These are phyloP conservation scores for Brachirus orientalis DNA, from an alignment of 2,113 vertebrate genomes.

Conservation along the genomic window DNA sequence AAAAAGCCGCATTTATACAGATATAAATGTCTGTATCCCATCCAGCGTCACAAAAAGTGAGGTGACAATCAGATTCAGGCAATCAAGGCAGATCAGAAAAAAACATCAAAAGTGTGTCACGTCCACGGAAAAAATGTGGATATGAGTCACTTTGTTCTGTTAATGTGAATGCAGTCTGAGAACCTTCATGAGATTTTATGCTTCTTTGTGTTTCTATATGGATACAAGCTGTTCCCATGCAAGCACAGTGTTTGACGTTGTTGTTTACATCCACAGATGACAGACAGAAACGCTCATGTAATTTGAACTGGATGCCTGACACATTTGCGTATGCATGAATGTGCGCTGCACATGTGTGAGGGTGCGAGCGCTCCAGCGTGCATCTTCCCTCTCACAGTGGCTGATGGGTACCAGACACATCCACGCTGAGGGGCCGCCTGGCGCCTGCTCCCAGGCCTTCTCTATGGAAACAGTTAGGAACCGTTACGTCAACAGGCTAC, in stretches of 20 bases:
- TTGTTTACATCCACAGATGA: neutral
- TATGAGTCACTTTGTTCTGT: neutral
- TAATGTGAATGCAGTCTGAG: neutral
- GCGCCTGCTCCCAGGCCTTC: conserved; percentile 69
- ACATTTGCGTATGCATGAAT: neutral
- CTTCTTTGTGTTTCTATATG: conserved; percentile 8
- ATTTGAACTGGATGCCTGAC: neutral
- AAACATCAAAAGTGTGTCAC: neutral
- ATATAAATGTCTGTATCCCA: too few relatives aligned
- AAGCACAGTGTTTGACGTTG: neutral
- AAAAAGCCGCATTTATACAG: too few relatives aligned
- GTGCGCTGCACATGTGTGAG: conserved; percentile 19
- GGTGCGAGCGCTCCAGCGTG: conserved; percentile 13
- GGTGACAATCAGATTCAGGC: neutral
- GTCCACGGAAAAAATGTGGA: neutral
- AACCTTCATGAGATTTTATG: neutral
- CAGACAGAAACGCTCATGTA: neutral
- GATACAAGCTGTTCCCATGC: neutral
- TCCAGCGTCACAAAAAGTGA: too few relatives aligned
- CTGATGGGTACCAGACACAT: conserved; percentile 80
- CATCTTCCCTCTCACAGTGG: conserved; percentile 42
- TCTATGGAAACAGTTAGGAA: conserved; percentile 82
- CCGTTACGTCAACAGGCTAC: conserved; percentile 73
- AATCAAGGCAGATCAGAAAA: too few relatives aligned
- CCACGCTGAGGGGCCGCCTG: conserved; percentile 66